Conservation (phyloP, 2,888 invertebrate genomes). For the Scaptomyza parva region DNA sequence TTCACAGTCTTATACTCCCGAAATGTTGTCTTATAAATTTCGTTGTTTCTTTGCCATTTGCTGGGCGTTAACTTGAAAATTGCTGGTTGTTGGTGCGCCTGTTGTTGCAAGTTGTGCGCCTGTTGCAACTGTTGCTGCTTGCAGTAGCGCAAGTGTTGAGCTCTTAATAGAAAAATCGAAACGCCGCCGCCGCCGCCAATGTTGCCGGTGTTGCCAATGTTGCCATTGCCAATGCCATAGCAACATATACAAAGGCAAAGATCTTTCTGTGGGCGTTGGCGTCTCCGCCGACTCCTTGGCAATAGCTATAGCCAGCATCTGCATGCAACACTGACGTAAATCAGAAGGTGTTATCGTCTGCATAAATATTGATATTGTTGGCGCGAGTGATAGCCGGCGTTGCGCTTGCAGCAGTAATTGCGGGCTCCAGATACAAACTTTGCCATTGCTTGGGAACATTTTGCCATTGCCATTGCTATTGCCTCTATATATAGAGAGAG, state of each 20-base stretch:
- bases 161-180: constrained; percentile 81
- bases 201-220: too few relatives aligned
- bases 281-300: constrained; percentile 22
- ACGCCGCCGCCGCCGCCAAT: constrained; percentile 48
- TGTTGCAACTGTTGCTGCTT: constrained; percentile 55
- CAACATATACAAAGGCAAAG: constrained; percentile 22
- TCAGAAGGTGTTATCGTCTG: constrained; percentile 84
- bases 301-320: constrained; percentile 63
- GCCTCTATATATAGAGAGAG: too few relatives aligned
- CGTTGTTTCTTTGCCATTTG: constrained; percentile 39
- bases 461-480: constrained; percentile 59
- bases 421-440: constrained; percentile 33
- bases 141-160: constrained; percentile 82
- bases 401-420: constrained; percentile 75
- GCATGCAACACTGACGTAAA: constrained; percentile 79
- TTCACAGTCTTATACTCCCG: constrained; percentile 1
- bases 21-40: constrained; percentile 2
- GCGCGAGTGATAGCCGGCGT: constrained; percentile 76
- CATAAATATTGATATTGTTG: constrained; percentile 84
- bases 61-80: constrained; percentile 82
- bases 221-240: constrained; percentile 9
- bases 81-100: too few relatives aligned
- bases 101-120: constrained; percentile 48
- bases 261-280: constrained; percentile 26
- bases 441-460: constrained; percentile 58